phyloP scores from a whole-genome alignment of 2,888 invertebrate genomes.

The Mythimna impura region DNA sequence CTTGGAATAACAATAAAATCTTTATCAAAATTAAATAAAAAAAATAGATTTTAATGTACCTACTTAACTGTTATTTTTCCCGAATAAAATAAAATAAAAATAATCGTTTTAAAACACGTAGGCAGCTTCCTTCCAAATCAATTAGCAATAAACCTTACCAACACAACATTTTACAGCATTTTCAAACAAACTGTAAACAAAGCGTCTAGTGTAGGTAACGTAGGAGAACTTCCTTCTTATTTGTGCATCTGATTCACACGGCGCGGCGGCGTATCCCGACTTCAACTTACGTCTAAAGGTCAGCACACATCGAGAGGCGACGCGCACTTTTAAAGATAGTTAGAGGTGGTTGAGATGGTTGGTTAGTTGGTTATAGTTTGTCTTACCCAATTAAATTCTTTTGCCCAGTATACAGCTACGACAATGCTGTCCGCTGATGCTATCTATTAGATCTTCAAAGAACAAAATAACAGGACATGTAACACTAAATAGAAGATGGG shows the following conservation, averaged over 20 bases:
- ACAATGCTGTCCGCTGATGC: too few species aligned
- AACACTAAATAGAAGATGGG: too few species aligned
- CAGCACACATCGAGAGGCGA: neutral
- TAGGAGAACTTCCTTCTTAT: slow-evolving; percentile 42
- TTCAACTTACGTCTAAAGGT: slow-evolving; percentile 12
- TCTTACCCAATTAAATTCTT: too few species aligned
- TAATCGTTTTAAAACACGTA: neutral
- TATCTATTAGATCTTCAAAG: too few species aligned
- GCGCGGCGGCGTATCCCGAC: slow-evolving; percentile 29
- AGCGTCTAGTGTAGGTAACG: slow-evolving; percentile 15
- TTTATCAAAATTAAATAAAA: neutral
- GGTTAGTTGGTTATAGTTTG: too few species aligned
- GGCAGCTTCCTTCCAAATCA: too few species aligned
- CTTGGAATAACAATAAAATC: neutral
- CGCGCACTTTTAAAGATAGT: neutral
- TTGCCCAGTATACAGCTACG: too few species aligned
- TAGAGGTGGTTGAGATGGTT: too few species aligned
- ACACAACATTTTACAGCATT: slow-evolving; percentile 4
- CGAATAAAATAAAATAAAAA: too few species aligned
- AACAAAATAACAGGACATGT: too few species aligned
- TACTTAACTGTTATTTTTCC: too few species aligned
- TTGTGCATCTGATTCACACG: slow-evolving; percentile 58
- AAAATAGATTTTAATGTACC: too few species aligned
- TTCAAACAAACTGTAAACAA: slow-evolving; percentile 49
- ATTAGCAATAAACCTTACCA: slow-evolving; percentile 1